Evolutionary conservation across 2,113 vertebrate genomes (phyloP), one percentile per base, ranked within the genome.

Genomic region (Tychaedon coryphoeus): DNA sequence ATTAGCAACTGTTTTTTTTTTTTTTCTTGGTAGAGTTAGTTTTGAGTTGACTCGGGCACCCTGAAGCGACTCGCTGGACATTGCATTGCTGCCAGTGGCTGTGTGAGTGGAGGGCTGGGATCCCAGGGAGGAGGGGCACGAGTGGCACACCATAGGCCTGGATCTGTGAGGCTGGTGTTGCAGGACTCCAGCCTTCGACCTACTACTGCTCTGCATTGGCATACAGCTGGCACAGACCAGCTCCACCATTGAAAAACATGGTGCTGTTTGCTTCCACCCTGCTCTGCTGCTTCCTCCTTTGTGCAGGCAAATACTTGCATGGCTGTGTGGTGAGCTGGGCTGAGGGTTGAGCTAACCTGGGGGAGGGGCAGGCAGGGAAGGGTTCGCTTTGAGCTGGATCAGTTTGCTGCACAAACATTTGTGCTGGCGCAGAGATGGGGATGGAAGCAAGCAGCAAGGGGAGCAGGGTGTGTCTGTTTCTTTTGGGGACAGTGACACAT

Each of bases 351-450:
- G 18, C 54, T n/a, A 6, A 83, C 58, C 65, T 62, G 83, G 91
- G 89, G 96, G 94, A 94, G 54, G 92, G 90, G 90, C 71, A 53
- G 88, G 75, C 88, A 95, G 71, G 88, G 91, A 60, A 93, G 77
- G 70, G 90, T 67, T 84, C 6, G 6, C 53, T 82, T 79, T 40
- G 80, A 69, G 90, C 88, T 93, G 94, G 94, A 79, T 93, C 93
- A 90, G 92, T 96, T 96, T 94, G 95, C 95, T 96, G 86, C 96
- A 90, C 95, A 96, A 93, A 94, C 93, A 96, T 92, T 92, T 58
- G 92, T 81, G 96, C 93, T 84, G 95, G 90, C 26, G 2, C 33
- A 58, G 85, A 83, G 80, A 89, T 92, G 89, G 96, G 91, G 95
- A 93, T 96, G 93, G 91, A 94, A 92, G 89, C 86, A 51, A 84